Base-by-base conservation (phyloP, 1,140 invertebrate genomes). In the Cyrtorhinus lividipennis region DNA sequence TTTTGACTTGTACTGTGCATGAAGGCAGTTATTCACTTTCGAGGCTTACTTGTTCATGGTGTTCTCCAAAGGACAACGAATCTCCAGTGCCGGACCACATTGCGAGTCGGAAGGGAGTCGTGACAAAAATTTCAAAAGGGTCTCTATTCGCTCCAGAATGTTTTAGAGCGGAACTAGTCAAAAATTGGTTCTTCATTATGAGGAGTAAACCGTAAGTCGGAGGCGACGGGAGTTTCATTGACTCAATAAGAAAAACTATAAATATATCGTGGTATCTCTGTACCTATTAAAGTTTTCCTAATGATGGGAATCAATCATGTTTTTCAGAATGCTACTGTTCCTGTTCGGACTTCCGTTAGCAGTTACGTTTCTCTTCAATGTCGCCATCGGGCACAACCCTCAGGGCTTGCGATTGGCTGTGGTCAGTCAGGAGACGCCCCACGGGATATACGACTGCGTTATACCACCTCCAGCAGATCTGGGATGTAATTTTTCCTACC, bases 161-260 rank as follows among this genome's bases (percentile, higher is more conserved):
- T 18, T 69, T 70, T 22, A 66, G 66, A 53, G 69, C 69, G 38
- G 68, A 70, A 56, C 46, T 70, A 10, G 62, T 62, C 2, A 70
- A 70, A 58, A 70, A 69, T 48, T 13, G 66, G 10, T 66, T 66
- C 38, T 67, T 69, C 59, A 75, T 82, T 65, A 76, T 76, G 69
- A 72, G 81, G 66, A 82, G 82, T 68, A 75, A 79, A 66, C 76
- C 75, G 79, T 81, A 71, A 73, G 73, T n/a, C n/a, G n/a, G n/a
- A n/a, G n/a, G n/a, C n/a, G 67, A 45, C n/a, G n/a, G 24, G 5
- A 18, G 8, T 22, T 59, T n/a, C 12, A n/a, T n/a, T n/a, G n/a
- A n/a, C n/a, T n/a, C n/a, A n/a, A n/a, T n/a, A n/a, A 45, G n/a
- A 12, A 12, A 45, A 45, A 45, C 44, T 45, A 12, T 45, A 12